Percentiles rank a stretch among this genome's conserved stretches.
Evolutionary conservation across 2,113 vertebrate genomes (phyloP).

Genomic region (Natator depressus): DNA sequence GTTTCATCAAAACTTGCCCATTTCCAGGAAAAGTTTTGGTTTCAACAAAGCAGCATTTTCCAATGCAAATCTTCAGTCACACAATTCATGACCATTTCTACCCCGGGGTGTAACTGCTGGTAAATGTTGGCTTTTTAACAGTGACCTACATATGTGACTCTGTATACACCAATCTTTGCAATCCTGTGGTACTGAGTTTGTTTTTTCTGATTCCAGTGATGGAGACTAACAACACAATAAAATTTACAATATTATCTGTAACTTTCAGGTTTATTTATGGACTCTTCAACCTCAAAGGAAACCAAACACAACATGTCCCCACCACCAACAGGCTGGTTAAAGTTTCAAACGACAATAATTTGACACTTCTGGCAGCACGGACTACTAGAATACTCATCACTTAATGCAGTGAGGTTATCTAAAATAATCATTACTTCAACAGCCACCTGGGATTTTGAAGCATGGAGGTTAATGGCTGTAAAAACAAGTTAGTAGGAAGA

Average conservation of each 20-base stretch:
- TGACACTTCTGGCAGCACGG: background rate
- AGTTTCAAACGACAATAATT: background rate
- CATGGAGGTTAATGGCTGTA: background rate
- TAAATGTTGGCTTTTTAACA: no score
- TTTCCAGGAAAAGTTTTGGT: no score
- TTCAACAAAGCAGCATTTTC: no score
- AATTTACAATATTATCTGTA: no score
- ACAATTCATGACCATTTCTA: no score
- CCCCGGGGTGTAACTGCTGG: no score
- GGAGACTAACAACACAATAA: background rate
- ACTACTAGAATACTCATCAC: background rate
- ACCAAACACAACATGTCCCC: background rate
- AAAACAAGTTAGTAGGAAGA: background rate
- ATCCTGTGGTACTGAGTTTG: no score
- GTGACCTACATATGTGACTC: background rate
- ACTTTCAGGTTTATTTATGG: background rate
- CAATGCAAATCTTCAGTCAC: no score
- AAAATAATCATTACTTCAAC: conserved; percentile 4
- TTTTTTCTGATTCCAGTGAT: background rate
- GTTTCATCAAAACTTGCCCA: no score
- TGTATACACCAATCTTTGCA: background rate
- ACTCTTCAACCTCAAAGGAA: background rate
- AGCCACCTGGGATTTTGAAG: background rate
- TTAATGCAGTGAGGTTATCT: background rate
- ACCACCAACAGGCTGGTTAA: rapidly evolving